A percentile compares a stretch with the other conserved stretches of the same genome.
Evolutionary conservation across 2,888 invertebrate species (phyloP).

Genomic region (Cordilura impudica): DNA sequence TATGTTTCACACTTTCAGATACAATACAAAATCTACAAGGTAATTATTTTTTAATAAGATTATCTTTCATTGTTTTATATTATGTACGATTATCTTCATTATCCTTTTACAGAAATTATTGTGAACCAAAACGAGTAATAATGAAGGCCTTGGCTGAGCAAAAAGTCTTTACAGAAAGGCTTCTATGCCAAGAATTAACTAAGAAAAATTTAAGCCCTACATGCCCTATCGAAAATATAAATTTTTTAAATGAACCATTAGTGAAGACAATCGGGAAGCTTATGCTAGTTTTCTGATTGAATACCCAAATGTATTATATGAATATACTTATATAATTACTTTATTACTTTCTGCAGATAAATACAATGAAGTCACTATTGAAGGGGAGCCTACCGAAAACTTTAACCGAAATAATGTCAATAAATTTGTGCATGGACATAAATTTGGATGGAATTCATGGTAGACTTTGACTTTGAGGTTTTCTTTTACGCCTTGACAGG

Average conservation of each 20-base stretch:
- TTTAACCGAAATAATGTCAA: conserved; percentile 25
- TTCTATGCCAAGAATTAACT: conserved; percentile 28
- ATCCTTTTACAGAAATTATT: background rate
- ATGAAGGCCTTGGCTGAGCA: conserved; percentile 13
- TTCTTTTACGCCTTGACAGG: conserved; percentile 14
- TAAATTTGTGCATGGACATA: conserved; percentile 18
- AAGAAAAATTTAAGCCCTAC: conserved; percentile 1
- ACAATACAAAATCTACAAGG: background rate
- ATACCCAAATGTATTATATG: background rate
- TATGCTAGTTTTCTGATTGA: conserved; percentile 26
- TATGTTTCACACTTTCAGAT: background rate
- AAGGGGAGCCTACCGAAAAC: conserved; percentile 44
- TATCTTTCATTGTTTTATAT: background rate
- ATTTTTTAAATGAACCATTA: conserved; percentile 16
- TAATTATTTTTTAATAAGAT: background rate
- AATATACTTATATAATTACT: background rate
- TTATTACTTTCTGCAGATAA: conserved; percentile 10
- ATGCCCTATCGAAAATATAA: conserved; percentile 25
- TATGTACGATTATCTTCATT: background rate
- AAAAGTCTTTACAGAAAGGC: conserved; percentile 35
- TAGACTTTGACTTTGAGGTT: conserved; percentile 14
- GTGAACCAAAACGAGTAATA: background rate
- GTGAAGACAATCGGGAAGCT: conserved; percentile 19
- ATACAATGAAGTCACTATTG: background rate
- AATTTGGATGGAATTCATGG: conserved; percentile 47